Conservation (phyloP, 2,113 vertebrate species). For the Sminthopsis crassicaudata region DNA sequence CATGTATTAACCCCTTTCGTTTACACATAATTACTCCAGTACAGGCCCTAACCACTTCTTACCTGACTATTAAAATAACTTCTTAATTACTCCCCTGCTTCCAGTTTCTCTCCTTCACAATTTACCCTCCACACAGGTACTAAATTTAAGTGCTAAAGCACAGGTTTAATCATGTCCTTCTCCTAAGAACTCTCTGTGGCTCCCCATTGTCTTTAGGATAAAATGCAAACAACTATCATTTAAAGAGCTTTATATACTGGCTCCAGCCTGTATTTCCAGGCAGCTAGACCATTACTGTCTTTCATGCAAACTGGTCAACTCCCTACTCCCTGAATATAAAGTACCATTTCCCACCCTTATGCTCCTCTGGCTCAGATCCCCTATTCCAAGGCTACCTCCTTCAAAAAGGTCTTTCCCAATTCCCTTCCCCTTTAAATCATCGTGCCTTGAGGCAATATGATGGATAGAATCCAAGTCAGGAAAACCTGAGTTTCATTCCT, state of each 20-base stretch:
- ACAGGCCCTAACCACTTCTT: not conserved
- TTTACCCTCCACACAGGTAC: not conserved
- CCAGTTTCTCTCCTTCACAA: not conserved
- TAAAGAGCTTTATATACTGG: not conserved
- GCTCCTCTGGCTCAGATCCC: not conserved
- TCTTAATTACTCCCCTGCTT: not conserved
- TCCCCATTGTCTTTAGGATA: not conserved
- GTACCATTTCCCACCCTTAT: not conserved
- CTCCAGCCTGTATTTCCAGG: not conserved
- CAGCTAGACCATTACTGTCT: not conserved
- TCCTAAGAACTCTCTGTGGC: not conserved
- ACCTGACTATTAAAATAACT: not conserved
- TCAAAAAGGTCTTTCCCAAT: not conserved
- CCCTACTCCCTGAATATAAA: not conserved
- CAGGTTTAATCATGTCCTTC: not conserved
- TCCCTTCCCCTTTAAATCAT: not conserved
- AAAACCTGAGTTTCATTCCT: not conserved
- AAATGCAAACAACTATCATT: not conserved
- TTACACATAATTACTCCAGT: not conserved
- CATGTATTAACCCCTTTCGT: not conserved
- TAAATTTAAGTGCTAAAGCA: not conserved
- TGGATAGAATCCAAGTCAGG: not conserved
- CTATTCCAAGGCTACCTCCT: not conserved
- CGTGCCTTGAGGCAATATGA: not conserved
- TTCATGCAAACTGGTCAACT: not conserved